phyloP scores from a whole-genome alignment of 2,113 vertebrate species.

The Hippocampus barbouri region DNA sequence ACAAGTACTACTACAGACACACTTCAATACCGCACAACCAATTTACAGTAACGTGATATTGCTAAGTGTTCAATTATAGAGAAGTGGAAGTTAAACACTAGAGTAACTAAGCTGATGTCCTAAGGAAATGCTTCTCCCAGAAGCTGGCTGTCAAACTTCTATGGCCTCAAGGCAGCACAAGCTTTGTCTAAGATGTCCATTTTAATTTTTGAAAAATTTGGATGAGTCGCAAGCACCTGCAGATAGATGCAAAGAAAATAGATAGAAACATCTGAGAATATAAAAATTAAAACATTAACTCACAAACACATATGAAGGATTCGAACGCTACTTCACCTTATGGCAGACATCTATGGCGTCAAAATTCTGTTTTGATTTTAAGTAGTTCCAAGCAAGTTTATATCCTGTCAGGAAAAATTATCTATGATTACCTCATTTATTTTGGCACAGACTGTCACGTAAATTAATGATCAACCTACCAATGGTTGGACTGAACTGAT shows the following conservation, averaged over 20 bases:
- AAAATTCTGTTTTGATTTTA: constrained; percentile 91
- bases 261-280: not conserved
- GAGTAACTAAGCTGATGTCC: not conserved
- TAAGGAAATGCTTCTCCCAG: not conserved
- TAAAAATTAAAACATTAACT: not conserved
- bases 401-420: constrained; percentile 77
- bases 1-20: not conserved
- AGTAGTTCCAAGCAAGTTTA: constrained; percentile 96
- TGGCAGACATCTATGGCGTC: constrained; percentile 93
- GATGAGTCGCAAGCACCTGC: constrained; percentile 87
- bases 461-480: constrained; percentile 65
- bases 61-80: not conserved
- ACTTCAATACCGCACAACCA: not conserved
- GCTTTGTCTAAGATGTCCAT: constrained; percentile 97
- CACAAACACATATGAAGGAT: not conserved
- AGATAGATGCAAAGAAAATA: constrained; percentile 14
- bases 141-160: constrained; percentile 11
- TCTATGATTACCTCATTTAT: not conserved
- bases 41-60: not conserved
- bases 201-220: constrained; percentile 90
- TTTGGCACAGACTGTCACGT: constrained; percentile 9
- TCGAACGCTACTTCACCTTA: constrained; percentile 78
- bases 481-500: constrained; percentile 84
- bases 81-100: not conserved
- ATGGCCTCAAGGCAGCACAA: constrained; percentile 80